phyloP scores from a whole-genome alignment of 2,888 invertebrate genomes.

The Rambutsinella grinnellia region DNA sequence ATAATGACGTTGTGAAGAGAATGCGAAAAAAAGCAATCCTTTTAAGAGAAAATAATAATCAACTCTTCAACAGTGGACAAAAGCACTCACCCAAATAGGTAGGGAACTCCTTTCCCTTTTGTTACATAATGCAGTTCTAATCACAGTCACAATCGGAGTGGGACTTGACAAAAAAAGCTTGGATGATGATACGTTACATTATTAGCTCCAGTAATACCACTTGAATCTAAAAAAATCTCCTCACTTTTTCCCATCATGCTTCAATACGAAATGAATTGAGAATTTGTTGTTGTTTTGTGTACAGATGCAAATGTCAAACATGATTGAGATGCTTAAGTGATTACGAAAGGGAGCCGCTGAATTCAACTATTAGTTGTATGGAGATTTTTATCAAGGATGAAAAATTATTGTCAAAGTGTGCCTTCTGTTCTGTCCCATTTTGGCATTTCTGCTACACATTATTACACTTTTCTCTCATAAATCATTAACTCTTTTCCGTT shows the following conservation, averaged over 20 bases:
- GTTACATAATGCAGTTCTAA: neutral
- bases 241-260: constrained; percentile 37
- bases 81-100: constrained; percentile 9
- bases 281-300: constrained; percentile 34
- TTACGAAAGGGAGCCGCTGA: constrained; percentile 59
- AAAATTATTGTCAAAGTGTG: constrained; percentile 65
- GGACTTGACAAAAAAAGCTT: constrained; percentile 1
- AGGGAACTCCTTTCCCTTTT: constrained; percentile 21
- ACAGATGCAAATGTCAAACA: constrained; percentile 65
- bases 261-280: no score
- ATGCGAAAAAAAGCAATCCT: constrained; percentile 48
- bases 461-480: neutral
- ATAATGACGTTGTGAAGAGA: constrained; percentile 24
- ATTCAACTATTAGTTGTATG: constrained; percentile 35
- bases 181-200: constrained; percentile 29
- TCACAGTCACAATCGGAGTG: neutral
- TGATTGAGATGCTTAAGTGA: constrained; percentile 63
- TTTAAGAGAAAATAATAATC: constrained; percentile 57
- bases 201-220: constrained; percentile 43
- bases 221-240: constrained; percentile 16
- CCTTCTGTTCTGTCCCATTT: constrained; percentile 58
- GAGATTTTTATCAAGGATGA: constrained; percentile 61
- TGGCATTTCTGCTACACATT: constrained; percentile 47
- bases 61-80: constrained; percentile 55
- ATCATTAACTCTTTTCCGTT: neutral